phyloP scores from a whole-genome alignment of 2,888 invertebrate genomes.

The Lasioglossum malachurum region DNA sequence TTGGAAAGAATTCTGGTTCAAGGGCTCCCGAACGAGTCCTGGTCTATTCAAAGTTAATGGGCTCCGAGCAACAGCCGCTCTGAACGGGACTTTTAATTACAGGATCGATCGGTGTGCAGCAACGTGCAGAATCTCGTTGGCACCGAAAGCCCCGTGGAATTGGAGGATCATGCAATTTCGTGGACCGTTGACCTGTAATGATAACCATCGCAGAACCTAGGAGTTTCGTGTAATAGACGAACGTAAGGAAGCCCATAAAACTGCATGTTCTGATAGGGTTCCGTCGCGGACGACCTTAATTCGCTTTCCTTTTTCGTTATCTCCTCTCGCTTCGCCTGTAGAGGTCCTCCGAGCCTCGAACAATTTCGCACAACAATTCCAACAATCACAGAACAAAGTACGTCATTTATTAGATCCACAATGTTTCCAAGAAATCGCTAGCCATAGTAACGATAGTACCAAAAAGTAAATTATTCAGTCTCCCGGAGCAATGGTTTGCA shows the following conservation, averaged over 20 bases:
- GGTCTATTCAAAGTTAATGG: conserved; percentile 2
- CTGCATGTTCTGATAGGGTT: conserved; percentile 58
- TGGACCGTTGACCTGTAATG: conserved; percentile 82
- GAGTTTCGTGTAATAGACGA: conserved; percentile 64
- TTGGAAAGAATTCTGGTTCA: background rate
- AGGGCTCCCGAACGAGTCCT: background rate
- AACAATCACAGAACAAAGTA: background rate
- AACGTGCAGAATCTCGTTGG: conserved; percentile 41
- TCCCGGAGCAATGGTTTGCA: background rate
- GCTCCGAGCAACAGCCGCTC: background rate
- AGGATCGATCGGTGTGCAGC: conserved; percentile 27
- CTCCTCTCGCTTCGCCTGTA: background rate
- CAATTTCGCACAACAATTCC: background rate
- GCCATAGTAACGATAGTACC: no score
- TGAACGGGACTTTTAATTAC: conserved; percentile 24
- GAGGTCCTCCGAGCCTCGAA: background rate
- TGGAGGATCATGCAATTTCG: conserved; percentile 79
- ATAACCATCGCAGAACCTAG: conserved; percentile 79
- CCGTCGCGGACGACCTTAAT: conserved; percentile 37
- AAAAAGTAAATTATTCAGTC: background rate
- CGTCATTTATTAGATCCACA: background rate
- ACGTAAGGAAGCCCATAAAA: conserved; percentile 60
- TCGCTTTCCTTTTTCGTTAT: conserved; percentile 23
- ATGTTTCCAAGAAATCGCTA: background rate
- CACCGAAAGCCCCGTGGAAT: conserved; percentile 61